Conservation (phyloP, 2,113 vertebrate species). For the Madoqua kirkii region DNA sequence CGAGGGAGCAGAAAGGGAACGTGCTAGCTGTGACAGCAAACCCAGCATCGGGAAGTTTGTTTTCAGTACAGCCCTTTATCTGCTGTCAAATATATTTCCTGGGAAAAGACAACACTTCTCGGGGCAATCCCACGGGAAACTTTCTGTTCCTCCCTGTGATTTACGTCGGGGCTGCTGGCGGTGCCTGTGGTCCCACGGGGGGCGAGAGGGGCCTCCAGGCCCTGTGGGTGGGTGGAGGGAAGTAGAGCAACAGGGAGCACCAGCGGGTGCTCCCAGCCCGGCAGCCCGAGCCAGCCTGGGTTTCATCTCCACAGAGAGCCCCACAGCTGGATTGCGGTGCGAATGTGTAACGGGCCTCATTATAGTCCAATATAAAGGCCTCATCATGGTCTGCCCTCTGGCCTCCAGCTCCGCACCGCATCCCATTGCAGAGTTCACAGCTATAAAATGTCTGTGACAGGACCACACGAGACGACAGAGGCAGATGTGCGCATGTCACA, state of each 20-base stretch:
- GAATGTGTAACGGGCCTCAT: not conserved
- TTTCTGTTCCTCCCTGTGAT: not conserved
- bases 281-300: not conserved
- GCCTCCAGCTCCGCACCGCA: not conserved
- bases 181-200: not conserved
- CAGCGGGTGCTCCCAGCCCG: not conserved
- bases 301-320: rapidly evolving
- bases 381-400: not conserved
- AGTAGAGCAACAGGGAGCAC: not conserved
- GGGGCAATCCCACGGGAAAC: slow-evolving; percentile 9
- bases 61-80: slow-evolving; percentile 58
- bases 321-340: rapidly evolving
- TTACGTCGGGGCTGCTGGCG: not conserved
- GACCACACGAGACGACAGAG: not conserved
- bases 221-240: not conserved
- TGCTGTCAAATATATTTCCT: slow-evolving; percentile 58
- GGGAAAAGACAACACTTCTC: slow-evolving; percentile 69
- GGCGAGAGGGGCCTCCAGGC: not conserved
- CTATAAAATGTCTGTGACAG: not conserved
- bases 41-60: slow-evolving; percentile 32
- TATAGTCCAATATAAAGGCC: not conserved
- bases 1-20: not conserved
- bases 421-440: not conserved
- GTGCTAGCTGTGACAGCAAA: not conserved
- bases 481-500: rapidly evolving